phyloP scores from a whole-genome alignment of 2,888 invertebrate genomes.

The Spilarctia lutea region DNA sequence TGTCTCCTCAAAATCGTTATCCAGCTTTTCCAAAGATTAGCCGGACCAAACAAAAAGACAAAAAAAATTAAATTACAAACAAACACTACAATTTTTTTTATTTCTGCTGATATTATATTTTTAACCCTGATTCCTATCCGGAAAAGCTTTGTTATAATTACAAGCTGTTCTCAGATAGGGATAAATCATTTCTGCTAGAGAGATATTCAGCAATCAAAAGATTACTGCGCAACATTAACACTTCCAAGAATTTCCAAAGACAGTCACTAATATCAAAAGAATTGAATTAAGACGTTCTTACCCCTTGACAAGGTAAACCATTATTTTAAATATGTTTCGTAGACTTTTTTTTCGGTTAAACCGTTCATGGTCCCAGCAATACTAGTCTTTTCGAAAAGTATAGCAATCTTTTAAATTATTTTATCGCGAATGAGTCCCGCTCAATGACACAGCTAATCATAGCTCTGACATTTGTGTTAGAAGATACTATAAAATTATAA shows the following conservation, averaged over 20 bases:
- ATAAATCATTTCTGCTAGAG: no score
- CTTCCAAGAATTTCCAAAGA: background rate
- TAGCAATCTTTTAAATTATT: no score
- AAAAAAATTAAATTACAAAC: no score
- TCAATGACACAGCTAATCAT: background rate
- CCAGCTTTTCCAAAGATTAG: no score
- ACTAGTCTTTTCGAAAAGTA: no score
- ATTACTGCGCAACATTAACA: no score
- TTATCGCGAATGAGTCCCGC: background rate
- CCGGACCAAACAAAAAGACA: no score
- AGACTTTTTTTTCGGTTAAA: no score
- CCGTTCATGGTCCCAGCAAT: no score
- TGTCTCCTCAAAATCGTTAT: no score
- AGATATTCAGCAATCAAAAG: background rate
- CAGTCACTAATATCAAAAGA: background rate
- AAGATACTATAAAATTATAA: background rate
- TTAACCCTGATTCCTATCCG: background rate
- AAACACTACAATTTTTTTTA: no score
- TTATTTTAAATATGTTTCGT: no score
- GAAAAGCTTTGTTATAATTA: background rate
- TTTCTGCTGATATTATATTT: background rate
- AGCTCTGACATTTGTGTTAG: background rate
- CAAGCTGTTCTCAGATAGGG: background rate
- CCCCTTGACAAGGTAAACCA: background rate
- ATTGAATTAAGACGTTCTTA: background rate